These are phyloP conservation scores for Laothoe populi DNA, from an alignment of 2,888 invertebrate genomes.

Conservation along the genomic window DNA sequence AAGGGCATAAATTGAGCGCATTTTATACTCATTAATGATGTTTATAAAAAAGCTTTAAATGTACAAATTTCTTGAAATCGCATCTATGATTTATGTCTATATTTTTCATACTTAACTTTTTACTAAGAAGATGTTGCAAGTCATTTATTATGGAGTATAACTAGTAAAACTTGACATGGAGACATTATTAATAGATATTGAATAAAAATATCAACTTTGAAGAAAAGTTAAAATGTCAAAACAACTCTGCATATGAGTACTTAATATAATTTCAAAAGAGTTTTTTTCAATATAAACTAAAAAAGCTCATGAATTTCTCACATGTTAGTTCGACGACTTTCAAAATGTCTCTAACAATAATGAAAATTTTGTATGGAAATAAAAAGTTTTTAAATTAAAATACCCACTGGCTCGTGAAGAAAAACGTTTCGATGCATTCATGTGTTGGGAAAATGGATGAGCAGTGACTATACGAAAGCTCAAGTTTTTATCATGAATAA, in stretches of 20 bases:
- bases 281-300: background rate
- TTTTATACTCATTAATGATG: no score
- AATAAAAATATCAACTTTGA: background rate
- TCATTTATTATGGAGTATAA: background rate
- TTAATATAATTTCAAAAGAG: background rate
- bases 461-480: slow-evolving; percentile 1
- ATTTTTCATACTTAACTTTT: no score
- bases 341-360: background rate
- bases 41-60: no score
- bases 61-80: no score
- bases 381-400: slow-evolving; percentile 10
- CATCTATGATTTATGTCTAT: no score
- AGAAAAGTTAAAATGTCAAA: background rate
- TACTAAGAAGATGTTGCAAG: no score
- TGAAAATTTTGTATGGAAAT: no score
- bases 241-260: background rate
- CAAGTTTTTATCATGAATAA: slow-evolving; percentile 13
- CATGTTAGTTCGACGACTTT: background rate
- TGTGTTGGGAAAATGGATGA: slow-evolving; percentile 10
- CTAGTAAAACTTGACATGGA: background rate
- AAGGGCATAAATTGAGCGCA: no score
- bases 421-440: slow-evolving; percentile 1
- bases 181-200: background rate
- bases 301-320: background rate
- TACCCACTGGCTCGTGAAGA: background rate